Percentiles rank a stretch among this genome's conserved stretches.
These are phyloP conservation scores for Euglossa dilemma DNA, from an alignment of 1,140 invertebrate species.

Conservation along the genomic window DNA sequence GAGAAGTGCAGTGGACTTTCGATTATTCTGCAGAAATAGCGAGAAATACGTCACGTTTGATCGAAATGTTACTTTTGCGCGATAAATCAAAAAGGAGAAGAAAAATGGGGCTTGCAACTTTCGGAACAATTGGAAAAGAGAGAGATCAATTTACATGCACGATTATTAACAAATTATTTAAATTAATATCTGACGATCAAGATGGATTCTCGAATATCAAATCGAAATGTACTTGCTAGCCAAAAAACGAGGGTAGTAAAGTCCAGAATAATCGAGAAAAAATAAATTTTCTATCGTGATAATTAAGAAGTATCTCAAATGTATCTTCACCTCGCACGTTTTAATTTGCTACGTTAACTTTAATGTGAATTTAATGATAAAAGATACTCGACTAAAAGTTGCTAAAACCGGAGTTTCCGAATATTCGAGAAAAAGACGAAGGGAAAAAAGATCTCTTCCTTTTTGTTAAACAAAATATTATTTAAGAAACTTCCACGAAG, in stretches of 20 bases:
- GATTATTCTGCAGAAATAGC: neutral
- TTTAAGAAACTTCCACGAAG: neutral
- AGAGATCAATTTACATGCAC: too few relatives aligned
- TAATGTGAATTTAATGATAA: too few relatives aligned
- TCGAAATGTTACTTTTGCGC: neutral
- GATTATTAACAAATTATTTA: too few relatives aligned
- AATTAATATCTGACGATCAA: too few relatives aligned
- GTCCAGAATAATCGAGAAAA: too few relatives aligned
- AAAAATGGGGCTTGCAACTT: neutral
- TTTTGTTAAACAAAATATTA: slow-evolving; percentile 2
- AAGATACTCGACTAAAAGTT: neutral
- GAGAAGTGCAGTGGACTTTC: neutral
- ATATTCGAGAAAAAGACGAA: neutral
- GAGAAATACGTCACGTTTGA: neutral
- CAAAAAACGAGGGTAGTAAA: too few relatives aligned
- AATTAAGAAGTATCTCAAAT: too few relatives aligned
- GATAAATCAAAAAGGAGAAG: neutral
- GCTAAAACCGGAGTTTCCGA: neutral
- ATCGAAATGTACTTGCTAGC: too few relatives aligned
- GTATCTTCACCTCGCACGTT: too few relatives aligned
- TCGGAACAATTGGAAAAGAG: neutral
- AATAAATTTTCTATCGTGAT: too few relatives aligned
- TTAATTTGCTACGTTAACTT: too few relatives aligned
- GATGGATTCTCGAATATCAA: too few relatives aligned
- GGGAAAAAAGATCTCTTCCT: neutral